phyloP scores from a whole-genome alignment of 2,888 invertebrate species.

The Unio delphinus region DNA sequence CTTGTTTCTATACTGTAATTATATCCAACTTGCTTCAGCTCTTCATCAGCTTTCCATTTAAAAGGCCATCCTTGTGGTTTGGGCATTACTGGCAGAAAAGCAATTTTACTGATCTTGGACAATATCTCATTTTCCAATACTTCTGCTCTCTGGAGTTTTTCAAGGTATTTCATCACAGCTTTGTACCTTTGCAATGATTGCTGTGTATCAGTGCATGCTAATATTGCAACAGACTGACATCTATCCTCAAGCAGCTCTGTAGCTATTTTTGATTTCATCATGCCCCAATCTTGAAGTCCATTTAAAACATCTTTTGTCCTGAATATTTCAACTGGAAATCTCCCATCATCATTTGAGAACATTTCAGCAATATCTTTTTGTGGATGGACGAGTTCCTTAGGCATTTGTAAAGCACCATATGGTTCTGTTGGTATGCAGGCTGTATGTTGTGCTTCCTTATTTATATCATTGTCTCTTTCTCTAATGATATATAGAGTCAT shows the following conservation, averaged over 20 bases:
- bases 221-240: neutral
- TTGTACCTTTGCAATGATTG: neutral
- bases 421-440: conserved; percentile 4
- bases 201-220: neutral
- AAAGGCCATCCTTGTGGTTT: conserved; percentile 2
- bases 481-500: too few relatives aligned
- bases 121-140: neutral
- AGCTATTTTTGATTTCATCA: neutral
- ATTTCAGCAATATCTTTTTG: neutral
- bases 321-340: neutral
- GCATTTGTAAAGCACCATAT: neutral
- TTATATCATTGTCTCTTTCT: conserved; percentile 18
- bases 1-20: too few relatives aligned
- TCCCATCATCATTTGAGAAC: neutral
- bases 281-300: neutral
- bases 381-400: neutral
- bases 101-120: neutral
- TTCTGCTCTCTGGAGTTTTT: neutral
- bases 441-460: neutral
- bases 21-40: neutral
- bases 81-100: conserved; percentile 2
- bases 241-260: neutral
- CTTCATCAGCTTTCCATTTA: conserved; percentile 1
- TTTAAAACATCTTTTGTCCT: neutral
- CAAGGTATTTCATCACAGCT: neutral